Evolutionary conservation across 2,797 vertebrate species (phyloP), one percentile per base, ranked within the genome.

Genomic region (Amblyraja radiata): DNA sequence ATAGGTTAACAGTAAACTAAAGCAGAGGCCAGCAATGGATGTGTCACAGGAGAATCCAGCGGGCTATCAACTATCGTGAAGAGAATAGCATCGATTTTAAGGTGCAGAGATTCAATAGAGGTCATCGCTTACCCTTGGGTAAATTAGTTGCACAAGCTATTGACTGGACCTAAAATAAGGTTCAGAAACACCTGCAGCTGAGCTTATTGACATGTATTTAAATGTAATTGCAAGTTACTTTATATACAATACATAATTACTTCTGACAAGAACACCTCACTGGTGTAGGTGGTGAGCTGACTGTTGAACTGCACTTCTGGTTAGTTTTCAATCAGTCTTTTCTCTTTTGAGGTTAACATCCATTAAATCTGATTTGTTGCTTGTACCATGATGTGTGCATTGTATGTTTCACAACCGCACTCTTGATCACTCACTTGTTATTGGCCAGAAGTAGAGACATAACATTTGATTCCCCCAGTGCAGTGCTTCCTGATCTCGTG

Each of bases 41-140:
- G 21, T 13, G 36, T 7, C 65, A 14, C 16, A 14, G 6, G 84
- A 68, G 61, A 36, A 88, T 88, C 14, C 28, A 68, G 25, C n/a
- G 68, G 61, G n/a, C 84, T 32, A 65, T 68, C 83, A 63, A 65
- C 5, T 63, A 32, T 32, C 36, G 7, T 73, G 90, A 74, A 74
- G 90, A 91, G 36, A 91, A 54, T 74, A 68, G 21, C 84, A 88
- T 88, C 54, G 90, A 91, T 91, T 91, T 68, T 14, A 91, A 90
- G 65, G 32, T 36, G 25, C 88, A 90, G 32, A 71, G 88, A 73
- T 73, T 73, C 13, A 71, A 68, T 54, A 6, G 68, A 74, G 68
- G 68, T 91, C 25, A 74, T 74, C 1, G 21, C 46, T 73, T 91
- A 54, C 16, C 36, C 68, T 74, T 46, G 65, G 68, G 84, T 68